Evolutionary conservation across 2,797 vertebrate genomes (phyloP), one percentile per base, ranked within the genome.

Genomic region (Rousettus madagascariensis): DNA sequence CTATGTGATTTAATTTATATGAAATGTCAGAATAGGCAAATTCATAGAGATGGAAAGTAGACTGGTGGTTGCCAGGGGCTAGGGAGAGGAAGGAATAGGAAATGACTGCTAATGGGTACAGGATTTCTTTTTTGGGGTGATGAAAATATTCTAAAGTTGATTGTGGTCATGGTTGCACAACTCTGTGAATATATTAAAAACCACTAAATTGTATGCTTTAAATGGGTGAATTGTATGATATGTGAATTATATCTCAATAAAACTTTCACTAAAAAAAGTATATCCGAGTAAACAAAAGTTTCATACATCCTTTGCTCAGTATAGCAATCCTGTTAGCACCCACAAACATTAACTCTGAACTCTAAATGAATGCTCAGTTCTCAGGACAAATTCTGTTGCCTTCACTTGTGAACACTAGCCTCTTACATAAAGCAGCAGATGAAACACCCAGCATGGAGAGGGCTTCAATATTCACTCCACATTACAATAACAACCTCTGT

Each of bases 401-500:
- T 90, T 94, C 55, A 4, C 72, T 75, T 87, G 30, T 74, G 86
- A 96, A 95, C 91, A 96, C 92, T 96, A 71, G 91, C 49, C 57
- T 96, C 95, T 97, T 79, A 95, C 41, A 95, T 38, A 77, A 80
- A 90, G 83, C 9, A 93, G 63, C 53, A 94, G 83, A 90, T 49
- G 75, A 90, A 86, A 87, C 55, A 80, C 53, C 9, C 69, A 41
- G 71, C 75, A 8, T 2, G 84, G n/a, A 95, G n/a, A 86, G 33
- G 65, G 72, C 49, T 96, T 94, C 93, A 90, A 78, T 95, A 80
- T 87, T 90, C 91, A 86, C 55, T 95, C 91, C 83, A 96, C 41
- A 41, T 94, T 87, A 92, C 57, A 96, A 78, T 91, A 96, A 93
- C 89, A 55, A 90, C 82, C 90, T 96, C 96, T 93, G 96, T 85